Evolutionary conservation across 2,888 invertebrate species (phyloP).

Genomic region (Diadromus collaris): DNA sequence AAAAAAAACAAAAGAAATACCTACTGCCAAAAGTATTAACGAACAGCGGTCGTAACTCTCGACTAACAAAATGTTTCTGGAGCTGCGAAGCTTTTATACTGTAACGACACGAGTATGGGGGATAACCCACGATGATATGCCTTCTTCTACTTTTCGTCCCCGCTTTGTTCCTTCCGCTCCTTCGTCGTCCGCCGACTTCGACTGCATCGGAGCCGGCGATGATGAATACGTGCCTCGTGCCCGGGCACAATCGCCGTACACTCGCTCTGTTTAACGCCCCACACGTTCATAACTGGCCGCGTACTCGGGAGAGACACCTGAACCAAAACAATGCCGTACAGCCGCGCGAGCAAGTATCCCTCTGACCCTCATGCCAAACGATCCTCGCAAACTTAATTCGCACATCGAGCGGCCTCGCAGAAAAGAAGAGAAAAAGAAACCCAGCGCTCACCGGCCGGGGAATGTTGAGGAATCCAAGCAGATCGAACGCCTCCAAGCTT

Average conservation of each 20-base stretch:
- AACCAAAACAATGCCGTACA: slow-evolving; percentile 78
- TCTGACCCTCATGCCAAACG: slow-evolving; percentile 78
- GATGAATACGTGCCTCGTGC: slow-evolving; percentile 53
- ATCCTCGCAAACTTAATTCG: slow-evolving; percentile 71
- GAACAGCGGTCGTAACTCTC: slow-evolving; percentile 55
- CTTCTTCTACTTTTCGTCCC: slow-evolving; percentile 57
- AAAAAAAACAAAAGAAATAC: no score
- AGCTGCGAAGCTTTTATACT: slow-evolving; percentile 61
- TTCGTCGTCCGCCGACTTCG: slow-evolving; percentile 59
- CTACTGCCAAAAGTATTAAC: slow-evolving; percentile 34
- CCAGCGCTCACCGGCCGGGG: not conserved
- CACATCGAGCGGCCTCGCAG: slow-evolving; percentile 38
- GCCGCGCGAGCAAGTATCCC: slow-evolving; percentile 76
- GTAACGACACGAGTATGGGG: slow-evolving; percentile 49
- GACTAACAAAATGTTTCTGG: slow-evolving; percentile 61
- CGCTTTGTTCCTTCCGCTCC: slow-evolving; percentile 66
- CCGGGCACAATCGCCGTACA: slow-evolving; percentile 63
- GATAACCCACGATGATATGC: slow-evolving; percentile 18
- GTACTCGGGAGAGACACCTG: slow-evolving; percentile 67
- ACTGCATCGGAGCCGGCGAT: slow-evolving; percentile 32
- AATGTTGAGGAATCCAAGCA: slow-evolving; percentile 55
- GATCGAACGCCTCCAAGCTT: slow-evolving; percentile 47
- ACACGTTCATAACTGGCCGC: slow-evolving; percentile 52
- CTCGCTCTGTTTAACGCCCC: slow-evolving; percentile 79
- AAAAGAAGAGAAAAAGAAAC: no score